Evolutionary conservation across 2,797 vertebrate species (phyloP).

Genomic region (Sphenodon punctatus): DNA sequence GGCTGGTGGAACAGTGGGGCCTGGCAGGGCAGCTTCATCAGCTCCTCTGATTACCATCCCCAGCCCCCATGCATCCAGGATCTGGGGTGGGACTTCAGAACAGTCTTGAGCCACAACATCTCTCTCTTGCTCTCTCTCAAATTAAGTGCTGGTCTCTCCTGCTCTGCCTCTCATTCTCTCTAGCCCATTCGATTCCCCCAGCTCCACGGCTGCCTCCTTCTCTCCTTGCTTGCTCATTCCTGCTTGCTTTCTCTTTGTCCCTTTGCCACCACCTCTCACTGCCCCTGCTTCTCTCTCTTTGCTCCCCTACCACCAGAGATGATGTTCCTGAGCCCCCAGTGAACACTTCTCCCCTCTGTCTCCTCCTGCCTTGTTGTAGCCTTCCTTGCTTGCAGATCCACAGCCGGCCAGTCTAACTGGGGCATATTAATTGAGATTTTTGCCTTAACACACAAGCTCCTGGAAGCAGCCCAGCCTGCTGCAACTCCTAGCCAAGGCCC

Average conservation of each 20-base stretch:
- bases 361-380: background rate
- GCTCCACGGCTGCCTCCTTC: constrained; percentile 36
- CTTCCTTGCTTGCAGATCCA: constrained; percentile 5
- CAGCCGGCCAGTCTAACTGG: constrained; percentile 50
- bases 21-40: too few species aligned
- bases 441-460: constrained; percentile 15
- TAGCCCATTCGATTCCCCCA: too few species aligned
- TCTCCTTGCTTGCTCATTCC: too few species aligned
- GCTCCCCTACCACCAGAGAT: background rate
- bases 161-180: background rate
- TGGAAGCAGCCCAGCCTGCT: constrained; percentile 2
- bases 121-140: background rate
- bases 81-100: too few species aligned
- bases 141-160: background rate
- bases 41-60: too few species aligned
- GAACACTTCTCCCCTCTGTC: too few species aligned
- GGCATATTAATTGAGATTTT: constrained; percentile 32
- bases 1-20: too few species aligned
- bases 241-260: background rate
- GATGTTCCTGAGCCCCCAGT: rapidly evolving
- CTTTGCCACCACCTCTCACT: rapidly evolving
- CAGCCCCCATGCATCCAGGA: too few species aligned
- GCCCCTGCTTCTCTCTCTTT: background rate
- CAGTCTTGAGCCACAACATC: too few species aligned
- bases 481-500: background rate